phyloP scores from a whole-genome alignment of 2,888 invertebrate genomes.

The Pristionchus japonicus region DNA sequence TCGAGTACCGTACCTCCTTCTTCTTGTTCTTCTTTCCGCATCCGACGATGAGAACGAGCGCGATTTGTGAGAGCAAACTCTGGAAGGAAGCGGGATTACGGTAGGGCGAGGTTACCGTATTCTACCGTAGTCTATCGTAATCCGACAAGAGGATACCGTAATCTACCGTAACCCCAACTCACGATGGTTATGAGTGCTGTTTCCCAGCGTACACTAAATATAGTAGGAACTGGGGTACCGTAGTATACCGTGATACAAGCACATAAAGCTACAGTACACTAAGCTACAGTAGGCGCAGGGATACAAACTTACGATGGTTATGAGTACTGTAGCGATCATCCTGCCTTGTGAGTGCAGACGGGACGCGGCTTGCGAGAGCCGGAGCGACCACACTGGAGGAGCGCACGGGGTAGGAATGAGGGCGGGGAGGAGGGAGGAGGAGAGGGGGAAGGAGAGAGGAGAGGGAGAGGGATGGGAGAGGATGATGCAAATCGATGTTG shows the following conservation, averaged over 20 bases:
- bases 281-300: too few relatives aligned
- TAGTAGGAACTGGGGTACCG: neutral
- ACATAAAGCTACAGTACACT: too few relatives aligned
- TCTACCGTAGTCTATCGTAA: neutral
- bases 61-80: conserved; percentile 41
- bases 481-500: neutral
- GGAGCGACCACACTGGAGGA: neutral
- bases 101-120: neutral
- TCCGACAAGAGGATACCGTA: too few relatives aligned
- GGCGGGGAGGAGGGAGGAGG: neutral
- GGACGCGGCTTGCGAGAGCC: neutral
- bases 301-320: conserved; percentile 18
- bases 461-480: neutral
- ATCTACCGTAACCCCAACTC: neutral
- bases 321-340: conserved; percentile 36
- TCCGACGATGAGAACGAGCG: conserved; percentile 26
- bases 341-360: neutral
- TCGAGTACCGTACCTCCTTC: conserved; percentile 3
- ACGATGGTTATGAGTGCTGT: too few relatives aligned
- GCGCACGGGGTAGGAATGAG: neutral
- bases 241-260: too few relatives aligned
- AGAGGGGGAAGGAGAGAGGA: neutral
- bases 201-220: too few relatives aligned
- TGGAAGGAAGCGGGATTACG: neutral
- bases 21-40: conserved; percentile 35